Evolutionary conservation across 2,113 vertebrate genomes (phyloP), one percentile per base, ranked within the genome.

Genomic region (Paraplagusia blochii): DNA sequence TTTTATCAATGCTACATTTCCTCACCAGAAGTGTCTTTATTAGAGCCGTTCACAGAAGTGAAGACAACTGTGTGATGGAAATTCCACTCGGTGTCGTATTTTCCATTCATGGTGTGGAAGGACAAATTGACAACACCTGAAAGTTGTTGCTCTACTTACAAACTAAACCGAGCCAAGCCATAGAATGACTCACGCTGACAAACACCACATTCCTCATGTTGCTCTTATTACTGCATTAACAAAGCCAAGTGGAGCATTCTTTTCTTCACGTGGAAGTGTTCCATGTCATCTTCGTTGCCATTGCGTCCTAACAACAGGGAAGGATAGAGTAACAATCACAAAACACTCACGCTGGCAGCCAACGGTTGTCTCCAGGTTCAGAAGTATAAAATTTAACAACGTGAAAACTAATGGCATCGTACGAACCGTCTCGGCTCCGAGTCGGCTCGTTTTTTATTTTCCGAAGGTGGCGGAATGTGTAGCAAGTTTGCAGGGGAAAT

Each of bases 131-230:
- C 39, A 35, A 58, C 56, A 69, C 56, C 53, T 69, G 47, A 54
- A 42, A 43, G 63, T 4, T 29, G 22, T 29, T 29, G 6, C 22
- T 29, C 22, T 29, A 29, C 22, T 40, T 11, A 40, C 5, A 12
- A 63, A 50, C 44, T 51, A 63, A 74, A 73, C 42, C 48, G 57
- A 53, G 8, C 44, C 36, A 13, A 40, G 54, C 2, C 50, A 49
- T 35, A 17, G 35, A 22, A 29, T 74, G 71, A 63, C 18, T 69
- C 54, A 58, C 5, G 4, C 33, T 3, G 11, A 39, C 42, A 1
- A 43, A 35, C 63, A 53, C 11, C 44, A 15, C 53, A 58, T 53
- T 18, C 36, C 39, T 47, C 39, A 58, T 50, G 49, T 50, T 17
- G 29, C 22, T 29, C 22, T 42, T 53, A 14, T 18, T 6, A 10